phyloP scores from a whole-genome alignment of 2,797 vertebrate genomes.

The Setipinna tenuifilis region DNA sequence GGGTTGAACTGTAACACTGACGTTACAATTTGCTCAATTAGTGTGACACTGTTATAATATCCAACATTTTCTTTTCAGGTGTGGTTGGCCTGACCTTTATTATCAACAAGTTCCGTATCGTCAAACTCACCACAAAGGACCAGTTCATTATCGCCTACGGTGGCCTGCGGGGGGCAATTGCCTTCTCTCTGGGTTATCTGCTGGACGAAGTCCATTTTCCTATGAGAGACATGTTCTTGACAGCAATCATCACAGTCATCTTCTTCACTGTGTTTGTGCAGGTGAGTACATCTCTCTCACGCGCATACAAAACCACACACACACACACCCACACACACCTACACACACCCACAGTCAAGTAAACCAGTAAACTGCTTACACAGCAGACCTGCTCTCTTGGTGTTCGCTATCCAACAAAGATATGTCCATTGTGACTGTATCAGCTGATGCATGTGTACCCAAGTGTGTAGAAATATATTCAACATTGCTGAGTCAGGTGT shows the following conservation, averaged over 20 bases:
- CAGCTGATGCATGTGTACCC: neutral
- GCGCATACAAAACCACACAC: no score
- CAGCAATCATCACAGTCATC: slow-evolving; percentile 96
- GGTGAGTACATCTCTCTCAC: slow-evolving; percentile 69
- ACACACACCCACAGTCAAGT: no score
- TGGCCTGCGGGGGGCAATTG: slow-evolving; percentile 95
- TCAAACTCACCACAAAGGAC: slow-evolving; percentile 96
- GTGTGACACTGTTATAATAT: neutral
- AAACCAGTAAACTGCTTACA: neutral
- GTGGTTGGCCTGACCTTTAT: slow-evolving; percentile 90
- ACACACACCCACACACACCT: no score
- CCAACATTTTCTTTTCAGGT: slow-evolving; percentile 61
- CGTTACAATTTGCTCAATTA: no score
- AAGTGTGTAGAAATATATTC: neutral
- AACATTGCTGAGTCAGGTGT: neutral
- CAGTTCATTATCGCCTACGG: slow-evolving; percentile 98
- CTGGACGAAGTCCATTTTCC: slow-evolving; percentile 75
- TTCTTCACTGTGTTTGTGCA: slow-evolving; percentile 99
- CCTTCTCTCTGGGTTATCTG: slow-evolving; percentile 94
- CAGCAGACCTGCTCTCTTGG: neutral
- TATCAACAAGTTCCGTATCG: slow-evolving; percentile 98
- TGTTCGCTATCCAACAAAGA: neutral
- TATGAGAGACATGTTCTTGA: slow-evolving; percentile 91
- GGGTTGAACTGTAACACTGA: no score
- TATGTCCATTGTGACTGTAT: neutral